These are phyloP conservation scores for Isaurus tuberculatus DNA, from an alignment of 92 coral and sea anemone genomes.

Conservation along the genomic window DNA sequence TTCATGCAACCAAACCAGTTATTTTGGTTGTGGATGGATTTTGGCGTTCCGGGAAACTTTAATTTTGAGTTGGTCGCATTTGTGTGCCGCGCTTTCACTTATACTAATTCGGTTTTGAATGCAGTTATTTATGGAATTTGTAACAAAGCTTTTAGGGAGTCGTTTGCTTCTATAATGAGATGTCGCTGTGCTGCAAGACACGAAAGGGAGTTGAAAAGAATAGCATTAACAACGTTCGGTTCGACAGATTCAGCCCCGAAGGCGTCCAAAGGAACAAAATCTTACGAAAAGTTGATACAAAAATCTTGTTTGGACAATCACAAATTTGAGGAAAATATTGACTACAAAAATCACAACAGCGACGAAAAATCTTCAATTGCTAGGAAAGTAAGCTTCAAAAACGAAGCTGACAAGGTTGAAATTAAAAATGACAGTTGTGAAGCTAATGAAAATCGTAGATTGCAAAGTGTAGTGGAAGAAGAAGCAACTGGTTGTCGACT, in stretches of 20 bases:
- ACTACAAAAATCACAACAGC: background rate
- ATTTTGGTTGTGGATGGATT: conserved; percentile 81
- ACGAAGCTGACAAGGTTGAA: background rate
- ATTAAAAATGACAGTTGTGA: background rate
- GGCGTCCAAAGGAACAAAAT: background rate
- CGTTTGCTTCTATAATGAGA: conserved; percentile 63
- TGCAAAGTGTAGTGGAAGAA: background rate
- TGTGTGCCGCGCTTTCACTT: conserved; percentile 84
- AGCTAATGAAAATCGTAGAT: background rate
- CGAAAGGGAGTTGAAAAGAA: conserved; percentile 53
- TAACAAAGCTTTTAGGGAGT: conserved; percentile 74
- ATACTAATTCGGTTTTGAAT: conserved; percentile 86
- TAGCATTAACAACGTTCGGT: background rate
- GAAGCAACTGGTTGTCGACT: background rate
- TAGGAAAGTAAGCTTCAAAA: conserved; percentile 15
- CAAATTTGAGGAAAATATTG: background rate
- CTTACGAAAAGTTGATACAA: background rate
- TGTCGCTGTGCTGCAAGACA: conserved; percentile 72
- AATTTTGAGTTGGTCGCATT: conserved; percentile 69
- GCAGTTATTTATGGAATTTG: conserved; percentile 84
- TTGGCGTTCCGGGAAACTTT: conserved; percentile 58
- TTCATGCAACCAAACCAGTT: conserved; percentile 94
- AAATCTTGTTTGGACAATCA: background rate
- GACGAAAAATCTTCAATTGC: too few relatives aligned
- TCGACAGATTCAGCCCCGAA: background rate